Base-by-base conservation (phyloP, 2,113 vertebrate genomes). In the Tragelaphus buxtoni region DNA sequence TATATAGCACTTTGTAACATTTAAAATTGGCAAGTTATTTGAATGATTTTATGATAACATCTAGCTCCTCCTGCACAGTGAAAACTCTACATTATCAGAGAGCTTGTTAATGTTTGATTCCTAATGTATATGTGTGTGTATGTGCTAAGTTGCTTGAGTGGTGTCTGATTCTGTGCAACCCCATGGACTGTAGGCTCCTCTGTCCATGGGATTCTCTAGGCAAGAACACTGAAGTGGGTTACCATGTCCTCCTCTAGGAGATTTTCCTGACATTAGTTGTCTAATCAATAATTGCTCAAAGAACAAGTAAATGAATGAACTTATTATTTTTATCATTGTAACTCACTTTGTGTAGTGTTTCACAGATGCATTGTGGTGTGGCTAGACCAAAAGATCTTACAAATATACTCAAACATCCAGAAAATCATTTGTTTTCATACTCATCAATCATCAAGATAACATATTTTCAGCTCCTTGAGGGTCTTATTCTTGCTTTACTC, bases 21-120 rank as follows among this genome's bases (percentile, higher is more conserved):
- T 94, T n/a, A 88, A 80, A 61, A 65, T 10, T 76, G 5, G 16
- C 72, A 53, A 86, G 45, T 42, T 76, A 91, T 74, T 81, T 81
- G 6, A 65, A 42, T n/a, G 3, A 49, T 49, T 42, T 89, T 30
- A 80, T 79, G 22, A 72, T 63, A 55, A 35, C 10, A 9, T 56
- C 7, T 69, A 42, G 56, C 5, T 60, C 53, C n/a, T 61, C 26
- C 30, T 9, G 1, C 28, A 32, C 14, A 60, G 11, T 72, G 18
- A 61, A 63, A 79, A 49, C 11, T 22, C 35, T 56, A 2, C 0
- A 6, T 35, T 45, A 65, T 42, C 4, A 45, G 3, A 12, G 9
- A 1, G 3, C 4, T 32, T 69, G 11, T 86, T 76, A 35, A 51
- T 87, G 5, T 49, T 87, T 1, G 6, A 30, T 30, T 26, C 1